Evolutionary conservation across 2,888 invertebrate species (phyloP).

Genomic region (Xylota segnis): DNA sequence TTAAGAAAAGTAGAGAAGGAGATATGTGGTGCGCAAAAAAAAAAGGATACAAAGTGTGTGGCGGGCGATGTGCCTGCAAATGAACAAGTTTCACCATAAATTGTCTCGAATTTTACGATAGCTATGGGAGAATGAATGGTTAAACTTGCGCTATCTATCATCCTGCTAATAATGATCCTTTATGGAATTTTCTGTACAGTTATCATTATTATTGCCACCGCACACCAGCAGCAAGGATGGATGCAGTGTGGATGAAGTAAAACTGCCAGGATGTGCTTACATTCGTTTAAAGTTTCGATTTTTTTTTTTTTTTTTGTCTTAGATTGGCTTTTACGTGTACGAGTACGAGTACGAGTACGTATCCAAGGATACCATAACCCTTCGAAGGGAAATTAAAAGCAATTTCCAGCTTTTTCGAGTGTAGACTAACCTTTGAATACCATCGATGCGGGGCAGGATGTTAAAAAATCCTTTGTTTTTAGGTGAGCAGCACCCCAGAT

Average conservation of each 20-base stretch:
- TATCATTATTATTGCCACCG: constrained; percentile 56
- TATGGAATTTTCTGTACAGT: constrained; percentile 59
- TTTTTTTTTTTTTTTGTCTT: background rate
- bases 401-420: background rate
- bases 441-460: constrained; percentile 19
- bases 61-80: constrained; percentile 25
- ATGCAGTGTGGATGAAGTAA: constrained; percentile 21
- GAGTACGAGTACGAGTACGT: too few species aligned
- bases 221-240: too few species aligned
- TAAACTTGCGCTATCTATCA: constrained; percentile 63
- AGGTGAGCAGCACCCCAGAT: too few species aligned
- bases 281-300: constrained; percentile 35
- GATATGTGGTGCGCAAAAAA: background rate
- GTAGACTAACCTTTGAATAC: constrained; percentile 16
- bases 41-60: constrained; percentile 48
- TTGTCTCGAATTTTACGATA: constrained; percentile 60
- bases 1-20: background rate
- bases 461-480: constrained; percentile 46
- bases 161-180: constrained; percentile 66
- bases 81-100: constrained; percentile 67
- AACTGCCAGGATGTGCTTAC: constrained; percentile 45
- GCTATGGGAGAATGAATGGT: constrained; percentile 53
- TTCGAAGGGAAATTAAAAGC: constrained; percentile 39
- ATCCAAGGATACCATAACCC: background rate
- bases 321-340: background rate